Evolutionary conservation across 2,888 invertebrate species (phyloP).

Genomic region (Oeneis ivallda): DNA sequence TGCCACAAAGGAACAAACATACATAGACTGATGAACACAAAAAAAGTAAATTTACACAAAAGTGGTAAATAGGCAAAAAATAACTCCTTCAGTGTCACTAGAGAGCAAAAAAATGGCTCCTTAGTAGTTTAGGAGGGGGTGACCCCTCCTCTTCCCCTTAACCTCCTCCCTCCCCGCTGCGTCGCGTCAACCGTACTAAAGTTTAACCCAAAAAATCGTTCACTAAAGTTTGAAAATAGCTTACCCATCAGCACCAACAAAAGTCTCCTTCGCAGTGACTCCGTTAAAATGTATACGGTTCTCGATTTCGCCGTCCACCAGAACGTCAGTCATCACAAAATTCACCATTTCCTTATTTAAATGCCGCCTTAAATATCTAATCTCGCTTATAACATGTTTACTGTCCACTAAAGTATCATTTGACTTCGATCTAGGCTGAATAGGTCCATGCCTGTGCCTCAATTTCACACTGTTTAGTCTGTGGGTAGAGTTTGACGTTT

Average conservation of each 20-base stretch:
- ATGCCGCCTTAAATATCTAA: conserved; percentile 67
- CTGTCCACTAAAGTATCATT: conserved; percentile 30
- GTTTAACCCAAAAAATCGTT: background rate
- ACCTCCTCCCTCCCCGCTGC: too few relatives aligned
- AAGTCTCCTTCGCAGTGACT: conserved; percentile 85
- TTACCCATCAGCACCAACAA: conserved; percentile 80
- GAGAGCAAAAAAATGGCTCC: too few relatives aligned
- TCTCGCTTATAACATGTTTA: conserved; percentile 60
- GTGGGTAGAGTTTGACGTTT: conserved; percentile 42
- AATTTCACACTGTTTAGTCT: conserved; percentile 26
- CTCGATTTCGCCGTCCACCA: conserved; percentile 87
- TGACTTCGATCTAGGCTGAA: conserved; percentile 45
- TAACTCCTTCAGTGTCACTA: too few relatives aligned
- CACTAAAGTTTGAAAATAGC: conserved; percentile 39
- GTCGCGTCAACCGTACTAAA: too few relatives aligned
- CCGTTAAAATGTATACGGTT: conserved; percentile 84
- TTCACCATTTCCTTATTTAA: conserved; percentile 75
- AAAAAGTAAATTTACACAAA: too few relatives aligned
- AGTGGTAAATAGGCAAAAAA: too few relatives aligned
- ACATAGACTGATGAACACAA: too few relatives aligned
- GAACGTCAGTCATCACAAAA: conserved; percentile 84
- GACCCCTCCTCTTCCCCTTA: too few relatives aligned
- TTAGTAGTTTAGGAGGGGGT: too few relatives aligned
- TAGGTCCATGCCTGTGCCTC: conserved; percentile 48
- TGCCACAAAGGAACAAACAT: too few relatives aligned